Conservation (phyloP, 1,140 invertebrate species). For the Nylanderia fulva region DNA sequence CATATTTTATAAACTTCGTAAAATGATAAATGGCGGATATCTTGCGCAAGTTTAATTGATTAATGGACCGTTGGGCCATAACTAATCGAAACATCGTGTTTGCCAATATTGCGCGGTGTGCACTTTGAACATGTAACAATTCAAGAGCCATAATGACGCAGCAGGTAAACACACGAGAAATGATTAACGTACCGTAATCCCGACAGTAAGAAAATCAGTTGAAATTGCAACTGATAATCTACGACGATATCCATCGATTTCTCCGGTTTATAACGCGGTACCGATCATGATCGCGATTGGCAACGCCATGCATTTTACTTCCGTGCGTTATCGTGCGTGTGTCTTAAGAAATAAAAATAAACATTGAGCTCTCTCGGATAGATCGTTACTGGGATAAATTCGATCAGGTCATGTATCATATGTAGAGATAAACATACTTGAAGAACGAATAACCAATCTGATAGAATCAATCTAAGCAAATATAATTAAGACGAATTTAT, state of each 20-base stretch:
- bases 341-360: conserved; percentile 27
- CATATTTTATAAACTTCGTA: neutral
- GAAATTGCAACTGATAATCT: conserved; percentile 34
- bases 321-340: conserved; percentile 26
- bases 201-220: conserved; percentile 29
- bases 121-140: conserved; percentile 32
- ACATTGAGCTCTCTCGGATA: conserved; percentile 3
- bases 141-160: conserved; percentile 8
- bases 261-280: conserved; percentile 11
- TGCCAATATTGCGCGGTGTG: neutral
- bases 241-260: conserved; percentile 45
- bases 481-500: conserved; percentile 14
- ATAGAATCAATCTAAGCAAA: conserved; percentile 1
- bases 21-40: conserved; percentile 16
- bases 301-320: conserved; percentile 26
- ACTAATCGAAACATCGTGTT: conserved; percentile 1
- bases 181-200: conserved; percentile 17
- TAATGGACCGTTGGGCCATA: neutral
- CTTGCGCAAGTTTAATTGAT: conserved; percentile 41
- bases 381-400: neutral
- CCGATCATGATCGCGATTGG: neutral
- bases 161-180: conserved; percentile 25
- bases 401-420: neutral
- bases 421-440: neutral
- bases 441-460: conserved; percentile 7